Base-by-base conservation (phyloP, 2,888 invertebrate species). In the Dendrolimus pini region DNA sequence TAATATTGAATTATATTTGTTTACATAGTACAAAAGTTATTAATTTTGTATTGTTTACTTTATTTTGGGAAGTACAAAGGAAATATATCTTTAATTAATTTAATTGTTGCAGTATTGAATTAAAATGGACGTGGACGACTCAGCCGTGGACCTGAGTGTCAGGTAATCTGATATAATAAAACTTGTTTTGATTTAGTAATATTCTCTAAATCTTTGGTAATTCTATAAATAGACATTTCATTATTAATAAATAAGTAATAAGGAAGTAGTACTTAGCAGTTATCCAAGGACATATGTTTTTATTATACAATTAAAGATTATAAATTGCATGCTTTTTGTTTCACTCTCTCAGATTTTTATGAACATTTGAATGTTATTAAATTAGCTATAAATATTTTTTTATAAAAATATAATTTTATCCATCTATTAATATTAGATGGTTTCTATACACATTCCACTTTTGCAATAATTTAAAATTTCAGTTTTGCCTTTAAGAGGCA, bases 111-210 rank as follows among this genome's bases (percentile, higher is more conserved):
- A 79, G 80, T 65, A 64, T 69, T 74, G 71, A 70, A 94, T 10
- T 47, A 47, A 93, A 91, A 97, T 97, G 96, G 96, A 97, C 87
- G 94, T 96, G 81, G 96, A 96, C 91, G 96, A 97, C 83, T 93
- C 94, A 77, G 96, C 96, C 68, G 96, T 97, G 74, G 97, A 97
- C 92, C 93, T 97, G 74, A 97, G 96, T 88, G 93, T 96, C 79
- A 94, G 95, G 95, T 96, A 90, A 92, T 62, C 12, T 61, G 9
- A 47, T 9, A 10, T 47, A 9, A 12, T 47, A 10, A 47, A 2
- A 47, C 12, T 47, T 47, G 8, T 47, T 47, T 10, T 10, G 3
- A 47, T 47, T 47, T 47, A 9, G 30, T 30, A 30, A 3, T 30
- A 30, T 30, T 59, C 57, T 58, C 41, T 30, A 30, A 10, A 9